phyloP scores from a whole-genome alignment of 2,113 vertebrate genomes.

The Chrysochloris asiatica region DNA sequence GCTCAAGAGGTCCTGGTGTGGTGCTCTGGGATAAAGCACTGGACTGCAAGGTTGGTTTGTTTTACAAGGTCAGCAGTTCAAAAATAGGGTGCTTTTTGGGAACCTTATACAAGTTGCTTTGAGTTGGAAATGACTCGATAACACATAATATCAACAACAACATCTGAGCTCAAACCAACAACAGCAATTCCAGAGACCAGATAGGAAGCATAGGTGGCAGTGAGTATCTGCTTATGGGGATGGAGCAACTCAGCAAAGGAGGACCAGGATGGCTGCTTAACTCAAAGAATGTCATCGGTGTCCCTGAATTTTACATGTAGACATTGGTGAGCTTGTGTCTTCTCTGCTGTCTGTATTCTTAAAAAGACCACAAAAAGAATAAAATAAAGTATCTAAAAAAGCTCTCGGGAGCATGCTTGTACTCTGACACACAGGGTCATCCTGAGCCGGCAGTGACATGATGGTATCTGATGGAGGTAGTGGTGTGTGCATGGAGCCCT shows the following conservation, averaged over 20 bases:
- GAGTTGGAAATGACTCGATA: too few species aligned
- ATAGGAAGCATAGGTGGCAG: background rate
- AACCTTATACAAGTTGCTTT: too few species aligned
- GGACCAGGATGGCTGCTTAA: background rate
- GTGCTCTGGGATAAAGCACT: too few species aligned
- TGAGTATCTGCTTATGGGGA: background rate
- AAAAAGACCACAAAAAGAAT: background rate
- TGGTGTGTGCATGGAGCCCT: background rate
- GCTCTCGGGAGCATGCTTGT: background rate
- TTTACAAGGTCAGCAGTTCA: too few species aligned
- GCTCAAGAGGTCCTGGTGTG: too few species aligned
- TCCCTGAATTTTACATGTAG: background rate
- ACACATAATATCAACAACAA: background rate
- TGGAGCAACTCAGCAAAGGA: background rate
- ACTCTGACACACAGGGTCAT: background rate
- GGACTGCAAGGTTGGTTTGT: too few species aligned
- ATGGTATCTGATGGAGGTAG: background rate
- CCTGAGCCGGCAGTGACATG: background rate
- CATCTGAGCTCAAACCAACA: background rate
- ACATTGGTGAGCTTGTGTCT: background rate
- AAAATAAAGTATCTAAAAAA: background rate
- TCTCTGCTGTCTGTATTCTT: background rate
- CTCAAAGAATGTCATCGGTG: background rate
- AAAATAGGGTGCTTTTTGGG: too few species aligned
- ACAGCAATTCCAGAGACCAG: background rate